Percentiles rank a stretch among this genome's conserved stretches.
Conservation (phyloP, 2,797 vertebrate genomes). For the Oreonectes daqikongensis region DNA sequence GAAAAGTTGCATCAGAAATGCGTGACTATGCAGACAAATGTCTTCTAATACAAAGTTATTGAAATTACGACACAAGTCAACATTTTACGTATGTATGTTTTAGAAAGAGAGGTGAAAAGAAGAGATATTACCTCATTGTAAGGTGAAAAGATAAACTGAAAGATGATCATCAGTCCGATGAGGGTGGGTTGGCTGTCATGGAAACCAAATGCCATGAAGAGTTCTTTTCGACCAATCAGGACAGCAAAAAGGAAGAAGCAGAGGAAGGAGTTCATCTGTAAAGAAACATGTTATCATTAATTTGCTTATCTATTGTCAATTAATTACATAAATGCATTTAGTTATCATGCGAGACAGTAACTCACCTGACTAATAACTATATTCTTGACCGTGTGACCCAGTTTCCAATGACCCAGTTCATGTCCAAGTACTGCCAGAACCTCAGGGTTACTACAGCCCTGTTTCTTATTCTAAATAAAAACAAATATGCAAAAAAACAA, state of each 20-base stretch:
- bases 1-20: background rate
- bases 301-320: too few relatives aligned
- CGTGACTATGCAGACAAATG: background rate
- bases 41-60: background rate
- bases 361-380: slow-evolving; percentile 95
- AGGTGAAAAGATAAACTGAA: slow-evolving; percentile 99
- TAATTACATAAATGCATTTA: too few relatives aligned
- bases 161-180: slow-evolving; percentile 98
- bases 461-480: slow-evolving; percentile 87
- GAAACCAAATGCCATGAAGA: slow-evolving; percentile 97
- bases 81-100: background rate
- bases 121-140: slow-evolving; percentile 90
- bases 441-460: slow-evolving; percentile 96
- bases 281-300: slow-evolving; percentile 27
- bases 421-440: slow-evolving; percentile 96
- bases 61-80: background rate
- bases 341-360: background rate
- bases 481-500: background rate
- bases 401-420: slow-evolving; percentile 98
- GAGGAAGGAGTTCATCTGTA: slow-evolving; percentile 96
- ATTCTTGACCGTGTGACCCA: slow-evolving; percentile 97
- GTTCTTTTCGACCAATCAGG: slow-evolving; percentile 91
- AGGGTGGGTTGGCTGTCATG: slow-evolving; percentile 90
- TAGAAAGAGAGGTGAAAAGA: background rate
- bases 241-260: slow-evolving; percentile 96